Conservation (phyloP, 2,888 invertebrate genomes). For the Erebia epiphron region DNA sequence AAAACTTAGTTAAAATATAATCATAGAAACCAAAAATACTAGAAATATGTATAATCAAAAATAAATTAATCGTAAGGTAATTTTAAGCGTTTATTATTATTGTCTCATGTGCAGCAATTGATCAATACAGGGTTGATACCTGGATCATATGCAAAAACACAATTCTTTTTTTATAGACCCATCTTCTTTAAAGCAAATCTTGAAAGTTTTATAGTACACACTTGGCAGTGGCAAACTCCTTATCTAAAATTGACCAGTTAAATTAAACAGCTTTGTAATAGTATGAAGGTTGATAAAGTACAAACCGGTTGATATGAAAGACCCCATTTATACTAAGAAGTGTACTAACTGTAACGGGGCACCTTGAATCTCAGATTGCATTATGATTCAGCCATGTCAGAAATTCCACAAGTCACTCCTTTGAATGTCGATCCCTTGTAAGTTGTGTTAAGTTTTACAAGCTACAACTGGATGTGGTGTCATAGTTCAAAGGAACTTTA, state of each 20-base stretch:
- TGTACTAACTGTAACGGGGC: constrained; percentile 40
- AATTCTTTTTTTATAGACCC: background rate
- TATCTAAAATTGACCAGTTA: constrained; percentile 1
- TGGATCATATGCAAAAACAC: background rate
- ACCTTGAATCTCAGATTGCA: constrained; percentile 63
- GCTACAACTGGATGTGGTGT: constrained; percentile 55
- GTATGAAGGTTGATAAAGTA: constrained; percentile 24
- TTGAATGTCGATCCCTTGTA: constrained; percentile 72
- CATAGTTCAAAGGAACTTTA: constrained; percentile 73
- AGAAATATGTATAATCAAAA: background rate
- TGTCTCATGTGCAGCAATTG: too few relatives aligned
- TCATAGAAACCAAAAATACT: background rate
- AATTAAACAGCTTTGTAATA: background rate
- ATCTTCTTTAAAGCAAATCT: background rate
- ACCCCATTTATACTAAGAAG: constrained; percentile 26
- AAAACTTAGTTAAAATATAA: constrained; percentile 5
- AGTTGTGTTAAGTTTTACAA: constrained; percentile 62
- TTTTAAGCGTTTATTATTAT: background rate
- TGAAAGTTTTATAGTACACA: background rate
- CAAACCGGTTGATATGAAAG: constrained; percentile 23
- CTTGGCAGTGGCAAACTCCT: background rate
- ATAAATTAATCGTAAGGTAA: background rate
- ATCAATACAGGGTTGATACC: too few relatives aligned
- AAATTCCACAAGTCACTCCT: constrained; percentile 65
- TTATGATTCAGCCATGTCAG: constrained; percentile 58